Base-by-base conservation (phyloP, 2,888 invertebrate species). In the Shargacucullia verbasci region DNA sequence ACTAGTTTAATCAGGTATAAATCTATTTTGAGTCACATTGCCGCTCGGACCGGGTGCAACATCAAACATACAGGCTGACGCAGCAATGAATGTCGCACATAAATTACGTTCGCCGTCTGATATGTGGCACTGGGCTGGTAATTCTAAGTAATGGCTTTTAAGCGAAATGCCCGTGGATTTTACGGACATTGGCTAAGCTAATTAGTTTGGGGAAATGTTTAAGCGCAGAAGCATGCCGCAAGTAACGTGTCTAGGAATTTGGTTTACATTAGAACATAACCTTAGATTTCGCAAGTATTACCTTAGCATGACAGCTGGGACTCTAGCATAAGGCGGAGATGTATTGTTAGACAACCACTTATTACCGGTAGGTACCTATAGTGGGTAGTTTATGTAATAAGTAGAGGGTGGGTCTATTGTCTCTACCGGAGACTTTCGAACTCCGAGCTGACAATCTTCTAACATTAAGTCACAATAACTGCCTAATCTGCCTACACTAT, bases 11-110 rank as follows among this genome's bases (percentile, higher is more conserved):
- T 63, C 57, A 64, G 70, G 56, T 76, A 81, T 81, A 80, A 81
- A 86, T 84, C 76, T 69, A 79, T 77, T 74, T 75, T 60, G 64
- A 59, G 63, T 62, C 71, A 75, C 79, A 82, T 77, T 76, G 78
- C 75, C 54, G 68, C 72, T 62, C 65, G 65, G 60, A 78, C 70
- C 77, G 73, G 75, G 59, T 71, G 79, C 74, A 71, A 67, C 79
- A 78, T 84, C 83, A 80, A 82, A 80, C 78, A 77, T 74, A 55
- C 70, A 62, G 60, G 72, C 62, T 78, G 79, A 84, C 81, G 76
- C 80, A 69, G 81, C 84, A 85, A 86, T 86, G 85, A 83, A 86
- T 84, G 86, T 83, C 85, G 73, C 71, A 69, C 82, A 82, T 86
- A 86, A 86, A 86, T 87, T 83, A 78, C 76, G 63, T 50, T 52